A percentile compares a stretch with the other conserved stretches of the same genome.
Evolutionary conservation across 2,888 invertebrate species (phyloP).

Genomic region (Euplagia quadripunctaria): DNA sequence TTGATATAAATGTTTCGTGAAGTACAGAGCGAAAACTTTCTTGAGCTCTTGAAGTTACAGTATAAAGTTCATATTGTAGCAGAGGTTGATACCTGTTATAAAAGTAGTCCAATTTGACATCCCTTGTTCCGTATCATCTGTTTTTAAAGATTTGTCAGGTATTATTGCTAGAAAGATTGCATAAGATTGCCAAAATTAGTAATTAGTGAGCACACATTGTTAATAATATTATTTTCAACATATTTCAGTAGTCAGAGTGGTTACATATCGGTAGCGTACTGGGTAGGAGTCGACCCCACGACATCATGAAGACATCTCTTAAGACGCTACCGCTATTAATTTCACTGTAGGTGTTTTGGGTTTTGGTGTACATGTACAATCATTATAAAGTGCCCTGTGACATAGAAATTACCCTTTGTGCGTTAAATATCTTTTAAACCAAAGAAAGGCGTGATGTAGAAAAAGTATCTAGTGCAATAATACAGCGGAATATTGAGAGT

Average conservation of each 20-base stretch:
- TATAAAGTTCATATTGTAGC: constrained; percentile 58
- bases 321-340: background rate
- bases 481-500: no score
- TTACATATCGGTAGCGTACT: no score
- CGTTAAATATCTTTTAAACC: no score
- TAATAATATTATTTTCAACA: background rate
- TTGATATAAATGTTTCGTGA: constrained; percentile 70
- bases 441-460: no score
- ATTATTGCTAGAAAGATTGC: background rate
- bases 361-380: no score
- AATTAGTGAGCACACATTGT: background rate
- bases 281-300: no score
- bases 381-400: no score
- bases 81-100: constrained; percentile 22
- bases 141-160: background rate
- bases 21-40: constrained; percentile 63
- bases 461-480: no score
- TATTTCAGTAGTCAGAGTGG: background rate
- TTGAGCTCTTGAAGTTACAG: constrained; percentile 66
- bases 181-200: background rate
- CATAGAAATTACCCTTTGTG: no score
- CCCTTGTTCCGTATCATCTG: background rate
- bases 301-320: background rate
- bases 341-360: background rate
- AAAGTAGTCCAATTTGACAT: background rate